Evolutionary conservation across 2,797 vertebrate species (phyloP).

Genomic region (Anguilla obscura): DNA sequence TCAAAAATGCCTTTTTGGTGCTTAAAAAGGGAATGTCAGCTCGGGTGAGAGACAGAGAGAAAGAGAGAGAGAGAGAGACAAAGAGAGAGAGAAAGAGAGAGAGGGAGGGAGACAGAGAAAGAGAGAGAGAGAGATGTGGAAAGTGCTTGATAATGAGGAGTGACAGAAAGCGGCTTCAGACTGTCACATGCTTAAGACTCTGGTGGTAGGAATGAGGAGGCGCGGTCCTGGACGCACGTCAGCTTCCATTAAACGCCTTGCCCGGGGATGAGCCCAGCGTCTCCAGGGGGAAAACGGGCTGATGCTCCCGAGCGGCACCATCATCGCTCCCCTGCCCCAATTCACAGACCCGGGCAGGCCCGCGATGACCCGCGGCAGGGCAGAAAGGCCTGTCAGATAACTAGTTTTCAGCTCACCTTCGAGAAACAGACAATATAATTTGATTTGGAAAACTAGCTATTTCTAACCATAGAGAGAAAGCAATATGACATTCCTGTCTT

Average conservation of each 20-base stretch:
- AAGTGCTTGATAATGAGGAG: slow-evolving; percentile 52
- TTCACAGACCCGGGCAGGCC: slow-evolving; percentile 38
- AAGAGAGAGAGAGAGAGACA: no score
- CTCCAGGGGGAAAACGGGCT: slow-evolving; percentile 47
- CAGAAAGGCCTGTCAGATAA: background rate
- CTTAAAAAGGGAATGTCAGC: background rate
- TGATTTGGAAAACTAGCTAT: no score
- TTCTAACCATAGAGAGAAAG: no score
- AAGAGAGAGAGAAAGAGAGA: no score
- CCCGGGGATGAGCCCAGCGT: slow-evolving; percentile 64
- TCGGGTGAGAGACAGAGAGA: no score
- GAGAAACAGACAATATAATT: no score
- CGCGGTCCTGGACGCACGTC: slow-evolving; percentile 58
- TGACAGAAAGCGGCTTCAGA: slow-evolving; percentile 67
- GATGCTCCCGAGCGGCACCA: slow-evolving; percentile 45
- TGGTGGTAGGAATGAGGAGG: slow-evolving; percentile 56
- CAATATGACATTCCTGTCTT: no score
- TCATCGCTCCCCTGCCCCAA: slow-evolving; percentile 52
- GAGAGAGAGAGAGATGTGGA: background rate
- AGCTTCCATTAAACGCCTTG: slow-evolving; percentile 61
- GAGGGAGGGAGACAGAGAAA: background rate
- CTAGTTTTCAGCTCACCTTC: no score
- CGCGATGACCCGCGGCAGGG: slow-evolving; percentile 24
- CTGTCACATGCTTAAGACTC: slow-evolving; percentile 67
- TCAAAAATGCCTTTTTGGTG: background rate